Evolutionary conservation across 1,140 invertebrate species (phyloP).

Genomic region (Drosophila bipectinata): DNA sequence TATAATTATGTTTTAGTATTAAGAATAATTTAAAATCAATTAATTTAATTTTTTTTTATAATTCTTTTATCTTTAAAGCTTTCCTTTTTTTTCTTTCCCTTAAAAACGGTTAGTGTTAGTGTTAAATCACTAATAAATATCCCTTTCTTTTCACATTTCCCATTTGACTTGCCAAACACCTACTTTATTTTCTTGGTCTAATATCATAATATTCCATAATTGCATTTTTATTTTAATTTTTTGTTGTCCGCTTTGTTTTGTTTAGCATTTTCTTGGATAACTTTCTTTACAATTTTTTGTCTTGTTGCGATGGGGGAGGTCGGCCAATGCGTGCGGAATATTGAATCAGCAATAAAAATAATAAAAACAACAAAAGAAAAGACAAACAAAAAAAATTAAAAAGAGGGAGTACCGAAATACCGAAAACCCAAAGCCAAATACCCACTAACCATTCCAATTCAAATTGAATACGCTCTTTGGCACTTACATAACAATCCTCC

Average conservation of each 20-base stretch:
- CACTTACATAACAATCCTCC: constrained; percentile 60
- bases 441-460: constrained; percentile 48
- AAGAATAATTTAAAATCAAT: too few species aligned
- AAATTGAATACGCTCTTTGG: constrained; percentile 64
- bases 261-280: constrained; percentile 13
- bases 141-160: background rate
- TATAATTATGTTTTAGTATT: too few species aligned
- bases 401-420: background rate
- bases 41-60: too few species aligned
- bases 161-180: too few species aligned
- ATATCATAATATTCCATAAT: constrained; percentile 24
- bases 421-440: background rate
- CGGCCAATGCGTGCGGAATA: constrained; percentile 44
- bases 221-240: constrained; percentile 34
- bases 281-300: constrained; percentile 54
- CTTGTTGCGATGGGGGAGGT: background rate
- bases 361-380: background rate
- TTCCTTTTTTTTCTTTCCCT: too few species aligned
- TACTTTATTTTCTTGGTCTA: background rate
- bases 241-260: constrained; percentile 8
- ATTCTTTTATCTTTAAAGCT: too few species aligned
- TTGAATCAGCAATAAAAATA: constrained; percentile 32
- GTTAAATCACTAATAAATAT: background rate
- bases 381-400: constrained; percentile 1
- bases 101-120: too few species aligned